phyloP scores from a whole-genome alignment of 2,888 invertebrate genomes.

The Eueremaeus valkanovi region DNA sequence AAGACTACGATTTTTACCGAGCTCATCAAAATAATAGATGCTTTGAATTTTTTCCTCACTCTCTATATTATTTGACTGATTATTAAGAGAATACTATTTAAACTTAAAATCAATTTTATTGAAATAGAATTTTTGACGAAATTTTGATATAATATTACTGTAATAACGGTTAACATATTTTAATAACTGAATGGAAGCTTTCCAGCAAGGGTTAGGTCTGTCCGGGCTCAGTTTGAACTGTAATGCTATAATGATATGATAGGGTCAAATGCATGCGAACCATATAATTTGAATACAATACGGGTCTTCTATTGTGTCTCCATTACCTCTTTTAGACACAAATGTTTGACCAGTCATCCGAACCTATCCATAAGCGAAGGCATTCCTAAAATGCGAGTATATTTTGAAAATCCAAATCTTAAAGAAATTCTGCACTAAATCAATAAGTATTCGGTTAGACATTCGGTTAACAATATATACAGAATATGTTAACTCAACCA shows the following conservation, averaged over 20 bases:
- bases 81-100: too few species aligned
- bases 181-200: too few species aligned
- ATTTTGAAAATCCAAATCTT: not conserved
- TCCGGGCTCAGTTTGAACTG: not conserved
- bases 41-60: too few species aligned
- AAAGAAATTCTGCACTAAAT: not conserved
- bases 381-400: not conserved
- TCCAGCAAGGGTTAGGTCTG: not conserved
- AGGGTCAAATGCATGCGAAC: not conserved
- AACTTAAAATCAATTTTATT: too few species aligned
- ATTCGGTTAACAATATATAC: not conserved
- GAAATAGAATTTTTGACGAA: too few species aligned
- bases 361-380: not conserved
- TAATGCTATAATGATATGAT: not conserved
- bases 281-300: conserved; percentile 3
- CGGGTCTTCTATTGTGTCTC: not conserved
- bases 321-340: not conserved
- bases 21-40: too few species aligned
- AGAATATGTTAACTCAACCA: too few species aligned
- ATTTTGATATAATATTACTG: too few species aligned
- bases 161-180: too few species aligned
- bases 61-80: too few species aligned
- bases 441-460: not conserved
- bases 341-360: conserved; percentile 3
- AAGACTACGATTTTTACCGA: too few species aligned